phyloP scores from a whole-genome alignment of 64 coral and sea anemone species.

The Stichodactyla mertensii region DNA sequence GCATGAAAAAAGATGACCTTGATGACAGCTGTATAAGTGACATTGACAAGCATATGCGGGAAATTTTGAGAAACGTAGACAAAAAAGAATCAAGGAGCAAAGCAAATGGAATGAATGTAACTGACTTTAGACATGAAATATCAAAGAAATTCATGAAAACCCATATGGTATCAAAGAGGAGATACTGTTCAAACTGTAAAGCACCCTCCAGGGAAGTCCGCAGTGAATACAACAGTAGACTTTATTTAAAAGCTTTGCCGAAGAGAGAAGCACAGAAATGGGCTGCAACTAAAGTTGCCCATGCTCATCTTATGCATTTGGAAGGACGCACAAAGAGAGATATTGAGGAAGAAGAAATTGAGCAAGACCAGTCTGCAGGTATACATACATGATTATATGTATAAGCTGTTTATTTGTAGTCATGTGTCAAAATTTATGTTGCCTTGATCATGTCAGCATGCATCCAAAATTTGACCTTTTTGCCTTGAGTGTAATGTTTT shows the following conservation, averaged over 20 bases:
- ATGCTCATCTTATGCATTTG: slow-evolving; percentile 1
- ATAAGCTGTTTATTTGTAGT: no score
- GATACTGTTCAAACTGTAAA: slow-evolving; percentile 59
- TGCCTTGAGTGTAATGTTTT: no score
- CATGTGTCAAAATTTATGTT: no score
- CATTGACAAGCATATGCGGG: slow-evolving; percentile 56
- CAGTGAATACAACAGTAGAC: slow-evolving; percentile 68
- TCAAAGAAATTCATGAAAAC: slow-evolving; percentile 74
- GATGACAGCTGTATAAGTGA: slow-evolving; percentile 25
- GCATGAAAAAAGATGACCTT: slow-evolving; percentile 8
- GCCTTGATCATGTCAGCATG: no score
- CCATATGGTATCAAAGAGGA: slow-evolving; percentile 48
- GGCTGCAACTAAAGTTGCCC: slow-evolving; percentile 24
- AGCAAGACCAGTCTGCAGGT: not conserved
- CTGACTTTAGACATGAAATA: slow-evolving; percentile 66
- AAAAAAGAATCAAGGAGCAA: slow-evolving; percentile 56
- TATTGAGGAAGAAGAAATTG: not conserved
- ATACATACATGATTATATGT: not conserved
- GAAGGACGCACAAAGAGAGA: slow-evolving; percentile 1
- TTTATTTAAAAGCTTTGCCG: slow-evolving; percentile 76
- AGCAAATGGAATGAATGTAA: slow-evolving; percentile 76
- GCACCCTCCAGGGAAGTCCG: slow-evolving; percentile 66
- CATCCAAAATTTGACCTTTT: no score
- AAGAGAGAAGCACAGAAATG: slow-evolving; percentile 56
- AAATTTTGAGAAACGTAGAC: slow-evolving; percentile 40